Evolutionary conservation across 2,888 invertebrate genomes (phyloP), one percentile per base, ranked within the genome.

Genomic region (Stenodera caucasica): DNA sequence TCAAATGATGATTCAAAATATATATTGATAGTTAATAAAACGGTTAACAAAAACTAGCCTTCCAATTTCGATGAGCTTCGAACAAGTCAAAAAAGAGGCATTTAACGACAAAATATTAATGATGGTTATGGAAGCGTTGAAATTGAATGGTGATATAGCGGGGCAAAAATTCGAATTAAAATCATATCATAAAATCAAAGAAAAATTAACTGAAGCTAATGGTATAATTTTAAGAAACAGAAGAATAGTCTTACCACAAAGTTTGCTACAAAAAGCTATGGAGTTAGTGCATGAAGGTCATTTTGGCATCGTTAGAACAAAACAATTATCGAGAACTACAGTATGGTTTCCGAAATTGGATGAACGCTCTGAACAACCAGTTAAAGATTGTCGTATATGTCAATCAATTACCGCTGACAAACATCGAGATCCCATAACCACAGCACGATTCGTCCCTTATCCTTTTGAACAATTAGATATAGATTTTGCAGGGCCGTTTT

Each of bases 341-440:
- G 52, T 66, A 9, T 67, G 65, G 63, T 67, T 67, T 53, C 64
- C 67, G 21, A 58, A 51, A 9, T 55, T 65, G 14, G 61, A 62
- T 15, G 15, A 53, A 2, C 14, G 8, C 2, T 3, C 11, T 12
- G 58, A 58, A 45, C n/a, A 35, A 3, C 1, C 1, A 8, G 23
- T 57, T 21, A 57, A 35, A 52, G 14, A n/a, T 2, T 35, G 40
- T 32, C 1, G 11, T 12, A 32, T 35, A 15, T 52, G 55, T 55
- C 55, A 55, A 55, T 5, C 35, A 12, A 29, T 21, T 12, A 45
- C 37, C 14, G n/a, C 32, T 15, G 21, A 33, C 2, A 32, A 33
- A 9, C 33, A 32, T 7, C 4, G 53, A 15, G 18, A 53, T 23
- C 53, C 53, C 2, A 35, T 53, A 5, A 9, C 23, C 2, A 32